These are phyloP conservation scores for Eupithecia inturbata DNA, from an alignment of 2,888 invertebrate genomes.

Conservation along the genomic window DNA sequence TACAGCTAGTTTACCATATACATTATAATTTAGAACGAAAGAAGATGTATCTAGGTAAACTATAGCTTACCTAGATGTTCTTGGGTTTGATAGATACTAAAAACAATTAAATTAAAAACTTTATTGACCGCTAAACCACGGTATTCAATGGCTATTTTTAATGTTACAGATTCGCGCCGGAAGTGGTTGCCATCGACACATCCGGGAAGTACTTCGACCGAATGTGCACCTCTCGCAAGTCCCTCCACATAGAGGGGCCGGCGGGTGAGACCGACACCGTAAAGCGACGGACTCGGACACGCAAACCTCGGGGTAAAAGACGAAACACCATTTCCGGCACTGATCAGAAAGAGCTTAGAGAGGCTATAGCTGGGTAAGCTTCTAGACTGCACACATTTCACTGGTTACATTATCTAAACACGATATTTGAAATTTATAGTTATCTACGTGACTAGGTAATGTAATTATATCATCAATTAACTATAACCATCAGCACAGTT, in stretches of 20 bases:
- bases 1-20: background rate
- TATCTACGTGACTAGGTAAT: conserved; percentile 63
- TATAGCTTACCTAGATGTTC: background rate
- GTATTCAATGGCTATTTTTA: background rate
- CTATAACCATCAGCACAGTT: conserved; percentile 76
- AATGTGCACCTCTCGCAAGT: conserved; percentile 93
- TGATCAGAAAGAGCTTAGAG: conserved; percentile 94
- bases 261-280: conserved; percentile 85
- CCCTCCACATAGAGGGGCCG: conserved; percentile 85
- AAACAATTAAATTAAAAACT: background rate
- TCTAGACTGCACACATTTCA: conserved; percentile 77
- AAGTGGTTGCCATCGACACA: conserved; percentile 94
- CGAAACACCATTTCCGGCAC: conserved; percentile 96
- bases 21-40: no score
- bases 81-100: background rate
- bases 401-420: conserved; percentile 58
- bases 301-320: conserved; percentile 92
- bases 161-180: conserved; percentile 90
- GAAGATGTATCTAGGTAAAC: no score
- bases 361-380: conserved; percentile 93
- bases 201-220: conserved; percentile 94
- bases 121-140: background rate
- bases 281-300: conserved; percentile 88
- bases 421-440: conserved; percentile 35
- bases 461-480: conserved; percentile 73